A percentile compares a stretch with the other conserved stretches of the same genome.
Conservation (phyloP, 2,888 invertebrate genomes). For the Dendrolimus houi region DNA sequence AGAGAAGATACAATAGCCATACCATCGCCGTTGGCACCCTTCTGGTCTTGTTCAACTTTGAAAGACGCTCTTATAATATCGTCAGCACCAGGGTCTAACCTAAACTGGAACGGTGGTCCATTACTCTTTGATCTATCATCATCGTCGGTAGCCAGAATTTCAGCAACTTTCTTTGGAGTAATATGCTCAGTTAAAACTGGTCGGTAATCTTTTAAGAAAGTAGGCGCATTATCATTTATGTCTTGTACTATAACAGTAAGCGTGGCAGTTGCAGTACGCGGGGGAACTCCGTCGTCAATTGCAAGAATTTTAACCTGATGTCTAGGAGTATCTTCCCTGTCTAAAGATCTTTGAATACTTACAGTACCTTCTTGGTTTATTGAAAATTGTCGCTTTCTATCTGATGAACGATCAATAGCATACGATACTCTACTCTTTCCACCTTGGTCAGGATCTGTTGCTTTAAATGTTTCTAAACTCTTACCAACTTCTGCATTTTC, state of each 20-base stretch:
- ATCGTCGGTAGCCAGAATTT: constrained; percentile 94
- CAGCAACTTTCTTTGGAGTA: constrained; percentile 92
- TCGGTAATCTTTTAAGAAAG: constrained; percentile 93
- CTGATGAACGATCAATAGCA: constrained; percentile 93
- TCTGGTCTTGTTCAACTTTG: constrained; percentile 97
- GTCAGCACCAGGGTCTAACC: constrained; percentile 94
- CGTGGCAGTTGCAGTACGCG: constrained; percentile 95
- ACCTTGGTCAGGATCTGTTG: constrained; percentile 96
- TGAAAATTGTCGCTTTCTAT: constrained; percentile 94
- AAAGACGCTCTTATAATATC: constrained; percentile 96
- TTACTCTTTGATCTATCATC: constrained; percentile 96
- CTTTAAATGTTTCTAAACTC: constrained; percentile 94
- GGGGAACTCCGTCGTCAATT: constrained; percentile 95
- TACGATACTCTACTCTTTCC: constrained; percentile 94
- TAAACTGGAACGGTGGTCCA: constrained; percentile 97
- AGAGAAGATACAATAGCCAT: constrained; percentile 98
- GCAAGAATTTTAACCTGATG: constrained; percentile 98
- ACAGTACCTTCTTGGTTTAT: constrained; percentile 97
- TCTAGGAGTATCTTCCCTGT: constrained; percentile 95
- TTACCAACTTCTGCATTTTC: constrained; percentile 96
- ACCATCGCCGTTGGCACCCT: constrained; percentile 97
- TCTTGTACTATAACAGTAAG: constrained; percentile 96
- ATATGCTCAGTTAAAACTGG: constrained; percentile 96
- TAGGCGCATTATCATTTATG: constrained; percentile 96
- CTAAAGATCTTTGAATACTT: constrained; percentile 93